A percentile compares a stretch with the other conserved stretches of the same genome.
Conservation (phyloP, 2,797 vertebrate species). For the Sorex maritimensis region DNA sequence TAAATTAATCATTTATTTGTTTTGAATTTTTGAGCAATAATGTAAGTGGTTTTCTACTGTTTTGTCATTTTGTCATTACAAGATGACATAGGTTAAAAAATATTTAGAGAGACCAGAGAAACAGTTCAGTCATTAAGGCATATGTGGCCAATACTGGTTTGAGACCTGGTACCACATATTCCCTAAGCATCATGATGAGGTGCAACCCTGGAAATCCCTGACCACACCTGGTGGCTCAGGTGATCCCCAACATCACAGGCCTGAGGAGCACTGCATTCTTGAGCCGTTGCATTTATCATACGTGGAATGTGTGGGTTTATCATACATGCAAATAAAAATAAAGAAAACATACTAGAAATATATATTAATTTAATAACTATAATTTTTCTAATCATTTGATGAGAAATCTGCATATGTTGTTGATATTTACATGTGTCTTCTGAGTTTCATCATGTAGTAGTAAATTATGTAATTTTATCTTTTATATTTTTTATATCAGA, state of each 20-base stretch:
- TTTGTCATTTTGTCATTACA: conserved; percentile 16
- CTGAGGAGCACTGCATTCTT: too few species aligned
- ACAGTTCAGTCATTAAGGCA: too few species aligned
- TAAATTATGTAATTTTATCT: too few species aligned
- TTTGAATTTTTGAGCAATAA: conserved; percentile 44
- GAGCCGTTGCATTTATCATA: too few species aligned
- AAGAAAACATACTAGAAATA: neutral
- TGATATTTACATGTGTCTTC: neutral
- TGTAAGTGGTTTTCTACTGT: conserved; percentile 26
- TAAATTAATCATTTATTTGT: neutral
- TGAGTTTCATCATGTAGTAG: neutral
- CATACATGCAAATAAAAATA: neutral
- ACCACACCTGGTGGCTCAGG: too few species aligned
- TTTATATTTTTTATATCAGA: too few species aligned
- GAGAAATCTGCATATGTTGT: neutral
- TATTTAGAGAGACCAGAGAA: too few species aligned
- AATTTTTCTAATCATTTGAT: neutral
- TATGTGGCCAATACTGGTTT: too few species aligned
- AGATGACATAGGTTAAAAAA: conserved; percentile 12
- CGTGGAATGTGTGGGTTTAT: neutral
- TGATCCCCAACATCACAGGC: too few species aligned
- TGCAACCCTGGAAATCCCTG: too few species aligned
- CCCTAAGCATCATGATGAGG: too few species aligned
- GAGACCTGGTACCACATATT: too few species aligned
- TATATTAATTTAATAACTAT: conserved; percentile 6